Conservation (phyloP, 2,797 vertebrate genomes). For the Melanotaenia parkinsoni region DNA sequence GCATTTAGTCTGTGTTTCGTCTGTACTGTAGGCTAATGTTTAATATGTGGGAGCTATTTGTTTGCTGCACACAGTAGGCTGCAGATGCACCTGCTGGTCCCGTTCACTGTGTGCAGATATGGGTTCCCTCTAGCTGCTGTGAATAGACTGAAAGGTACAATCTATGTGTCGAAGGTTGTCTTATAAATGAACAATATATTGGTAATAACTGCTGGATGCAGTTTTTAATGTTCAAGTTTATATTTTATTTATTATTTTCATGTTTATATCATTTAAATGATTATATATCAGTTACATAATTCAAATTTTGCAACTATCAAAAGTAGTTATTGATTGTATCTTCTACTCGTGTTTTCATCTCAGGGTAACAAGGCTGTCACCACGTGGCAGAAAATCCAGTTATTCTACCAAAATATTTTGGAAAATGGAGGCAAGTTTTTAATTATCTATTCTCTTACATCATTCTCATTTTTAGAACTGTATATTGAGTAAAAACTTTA, state of each 20-base stretch:
- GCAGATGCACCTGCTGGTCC: no score
- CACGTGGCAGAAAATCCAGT: conserved; percentile 67
- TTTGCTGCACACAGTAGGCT: no score
- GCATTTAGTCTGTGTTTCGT: no score
- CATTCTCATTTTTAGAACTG: neutral
- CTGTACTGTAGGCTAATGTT: no score
- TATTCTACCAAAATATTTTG: conserved; percentile 69
- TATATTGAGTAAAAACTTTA: no score
- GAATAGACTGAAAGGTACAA: no score
- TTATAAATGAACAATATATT: neutral
- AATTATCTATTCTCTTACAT: neutral
- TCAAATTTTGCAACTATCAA: no score
- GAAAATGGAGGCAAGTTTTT: conserved; percentile 74
- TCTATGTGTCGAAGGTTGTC: neutral
- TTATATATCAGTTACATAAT: neutral
- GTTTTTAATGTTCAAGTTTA: neutral
- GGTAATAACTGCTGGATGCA: neutral
- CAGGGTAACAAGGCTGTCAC: conserved; percentile 39
- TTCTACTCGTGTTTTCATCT: conserved; percentile 12
- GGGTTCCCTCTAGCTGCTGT: no score
- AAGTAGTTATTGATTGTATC: neutral
- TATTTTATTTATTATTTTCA: no score
- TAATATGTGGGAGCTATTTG: no score
- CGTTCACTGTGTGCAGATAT: no score
- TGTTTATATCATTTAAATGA: no score